phyloP scores from a whole-genome alignment of 2,797 vertebrate genomes.

The Clamator glandarius region DNA sequence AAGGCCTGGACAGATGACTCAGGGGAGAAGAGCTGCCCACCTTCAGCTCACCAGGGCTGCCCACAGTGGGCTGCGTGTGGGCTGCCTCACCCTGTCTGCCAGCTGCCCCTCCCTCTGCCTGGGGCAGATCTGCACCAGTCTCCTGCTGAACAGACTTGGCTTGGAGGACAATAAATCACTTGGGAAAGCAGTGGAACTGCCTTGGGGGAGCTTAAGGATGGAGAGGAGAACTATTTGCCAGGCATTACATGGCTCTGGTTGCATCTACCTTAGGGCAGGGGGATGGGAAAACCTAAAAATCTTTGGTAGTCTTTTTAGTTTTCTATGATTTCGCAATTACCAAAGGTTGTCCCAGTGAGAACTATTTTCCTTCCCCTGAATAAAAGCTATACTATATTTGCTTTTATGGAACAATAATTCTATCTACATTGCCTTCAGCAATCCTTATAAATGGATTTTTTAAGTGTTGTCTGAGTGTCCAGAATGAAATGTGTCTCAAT shows the following conservation, averaged over 20 bases:
- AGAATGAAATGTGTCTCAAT: background rate
- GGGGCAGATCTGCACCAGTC: fast-evolving
- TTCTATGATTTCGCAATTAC: background rate
- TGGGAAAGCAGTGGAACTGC: background rate
- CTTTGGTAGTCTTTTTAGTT: background rate
- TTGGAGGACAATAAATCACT: background rate
- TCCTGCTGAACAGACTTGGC: background rate
- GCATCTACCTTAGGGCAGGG: background rate
- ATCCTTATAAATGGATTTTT: background rate
- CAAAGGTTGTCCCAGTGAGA: background rate
- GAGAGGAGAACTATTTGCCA: background rate
- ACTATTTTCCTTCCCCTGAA: background rate
- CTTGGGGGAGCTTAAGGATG: background rate
- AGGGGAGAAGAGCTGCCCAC: background rate
- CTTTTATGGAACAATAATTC: background rate
- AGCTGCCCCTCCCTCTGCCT: background rate
- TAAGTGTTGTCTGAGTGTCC: background rate
- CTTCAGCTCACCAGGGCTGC: background rate
- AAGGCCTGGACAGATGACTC: fast-evolving
- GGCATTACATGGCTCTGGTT: background rate
- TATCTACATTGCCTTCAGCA: background rate
- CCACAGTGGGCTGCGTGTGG: background rate
- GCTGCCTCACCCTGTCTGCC: background rate
- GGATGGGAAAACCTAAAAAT: background rate
- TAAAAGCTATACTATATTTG: background rate